Base-by-base conservation (phyloP, 1,140 invertebrate genomes). In the Andricus grossulariae region DNA sequence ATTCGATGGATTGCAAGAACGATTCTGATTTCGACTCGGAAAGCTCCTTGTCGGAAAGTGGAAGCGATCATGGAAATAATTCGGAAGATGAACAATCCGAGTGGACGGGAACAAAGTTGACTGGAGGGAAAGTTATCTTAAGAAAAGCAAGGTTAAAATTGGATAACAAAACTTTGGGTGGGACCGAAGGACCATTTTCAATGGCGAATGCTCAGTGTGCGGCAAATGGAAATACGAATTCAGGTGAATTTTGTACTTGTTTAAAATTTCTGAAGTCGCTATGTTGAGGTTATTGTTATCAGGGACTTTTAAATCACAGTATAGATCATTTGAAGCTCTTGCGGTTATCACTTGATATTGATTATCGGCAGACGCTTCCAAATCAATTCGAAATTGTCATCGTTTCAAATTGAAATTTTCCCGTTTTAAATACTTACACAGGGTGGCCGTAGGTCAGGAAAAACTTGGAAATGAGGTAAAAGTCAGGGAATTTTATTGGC, bases 71-170 rank as follows among this genome's bases (percentile, higher is more conserved):
- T 72, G 92, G 91, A 70, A 85, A 89, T 83, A 91, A 88, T 18
- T 86, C 85, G 5, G 88, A 91, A 87, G 92, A 90, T 85, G 93
- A 87, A 88, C 92, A 87, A 80, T 92, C 84, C 54, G 90, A 86
- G 84, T 92, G 85, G 84, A 87, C 85, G 19, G 88, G 90, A 21
- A 90, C 88, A 75, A 92, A 91, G 78, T 85, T 94, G 49, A 90
- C 93, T 49, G 93, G 93, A 80, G 93, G 94, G 1, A 94, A 94
- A 87, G 93, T 95, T n/a, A 94, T 95, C 71, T 92, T 95, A 57
- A 92, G 94, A 75, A 94, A 95, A 88, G 94, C 95, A 10, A 92
- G 94, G 81, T 88, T 95, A 76, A 95, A 95, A 82, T 84, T 95
- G 79, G 93, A 93, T 83, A 91, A 92, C 80, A 91, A 93, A 84